Base-by-base conservation (phyloP, 2,888 invertebrate genomes). In the Chloroclysta siterata region DNA sequence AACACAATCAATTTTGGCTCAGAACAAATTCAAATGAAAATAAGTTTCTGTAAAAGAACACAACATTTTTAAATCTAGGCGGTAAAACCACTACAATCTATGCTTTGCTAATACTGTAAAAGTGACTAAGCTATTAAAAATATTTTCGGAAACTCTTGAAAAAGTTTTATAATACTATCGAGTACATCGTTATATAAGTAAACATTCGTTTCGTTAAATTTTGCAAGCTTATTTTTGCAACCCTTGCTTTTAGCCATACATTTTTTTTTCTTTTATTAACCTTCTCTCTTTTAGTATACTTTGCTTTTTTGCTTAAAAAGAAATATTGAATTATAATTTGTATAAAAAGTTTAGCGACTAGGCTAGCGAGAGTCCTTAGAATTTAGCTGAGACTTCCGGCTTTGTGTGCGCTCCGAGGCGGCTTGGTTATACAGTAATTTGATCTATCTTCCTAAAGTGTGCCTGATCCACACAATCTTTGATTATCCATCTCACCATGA, bases 1-100 rank as follows among this genome's bases (percentile, higher is more conserved):
- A 81, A 81, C 77, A 82, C 79, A 79, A 78, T 73, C 57, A 55
- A 39, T 14, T 80, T 82, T 82, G 79, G 78, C 80, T 70, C 59
- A 62, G 44, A 57, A 65, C 41, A 46, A 54, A 61, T 58, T 13
- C 39, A 53, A 53, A 64, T 53, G n/a, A 56, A 50, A 68, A 17
- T 46, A 46, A 17, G 17, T 17, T 46, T 17, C 11, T 17, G 46
- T 64, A 59, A 60, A 44, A 22, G 39, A 59, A 17, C 33, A 57
- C 41, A 57, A 44, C 33, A 69, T 17, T 54, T 56, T 60, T 50
- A 65, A 47, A 60, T 53, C 50, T 50, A 57, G 50, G 57, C 15
- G 42, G 48, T 60, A 52, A 58, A 69, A 70, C 63, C 59, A 64
- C 64, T 60, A 64, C 22, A 55, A 51, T 61, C 55, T 50, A 68